phyloP scores from a whole-genome alignment of 1,140 invertebrate species.

The Lepidostoma basale region DNA sequence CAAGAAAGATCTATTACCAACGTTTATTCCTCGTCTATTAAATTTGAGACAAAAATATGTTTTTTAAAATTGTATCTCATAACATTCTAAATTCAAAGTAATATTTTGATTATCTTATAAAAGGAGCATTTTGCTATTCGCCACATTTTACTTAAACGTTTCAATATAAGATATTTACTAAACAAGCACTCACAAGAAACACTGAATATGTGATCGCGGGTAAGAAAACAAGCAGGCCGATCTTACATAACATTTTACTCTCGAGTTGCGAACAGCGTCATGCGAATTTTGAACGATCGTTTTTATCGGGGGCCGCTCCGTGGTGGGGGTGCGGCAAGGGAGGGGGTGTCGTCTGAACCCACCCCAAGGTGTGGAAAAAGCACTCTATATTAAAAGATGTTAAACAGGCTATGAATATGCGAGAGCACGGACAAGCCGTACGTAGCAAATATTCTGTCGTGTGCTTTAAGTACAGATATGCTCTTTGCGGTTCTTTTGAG shows the following conservation, averaged over 20 bases:
- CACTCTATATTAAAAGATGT: conserved; percentile 48
- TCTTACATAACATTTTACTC: conserved; percentile 16
- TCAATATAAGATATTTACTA: no score
- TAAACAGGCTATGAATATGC: conserved; percentile 47
- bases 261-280: not conserved
- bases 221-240: not conserved
- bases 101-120: no score
- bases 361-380: conserved; percentile 43
- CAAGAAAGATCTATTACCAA: no score
- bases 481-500: not conserved
- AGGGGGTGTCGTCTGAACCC: conserved; percentile 9
- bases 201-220: no score
- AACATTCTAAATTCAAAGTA: no score
- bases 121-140: no score
- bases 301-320: conserved; percentile 13
- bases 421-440: conserved; percentile 43
- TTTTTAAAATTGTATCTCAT: no score
- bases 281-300: conserved; percentile 21
- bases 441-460: conserved; percentile 51
- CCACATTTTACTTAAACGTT: no score
- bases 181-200: no score
- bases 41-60: no score
- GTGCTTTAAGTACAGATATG: not conserved
- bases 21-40: no score
- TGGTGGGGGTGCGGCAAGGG: not conserved